Conservation (phyloP, 2,888 invertebrate species). For the Endotricha flammealis region DNA sequence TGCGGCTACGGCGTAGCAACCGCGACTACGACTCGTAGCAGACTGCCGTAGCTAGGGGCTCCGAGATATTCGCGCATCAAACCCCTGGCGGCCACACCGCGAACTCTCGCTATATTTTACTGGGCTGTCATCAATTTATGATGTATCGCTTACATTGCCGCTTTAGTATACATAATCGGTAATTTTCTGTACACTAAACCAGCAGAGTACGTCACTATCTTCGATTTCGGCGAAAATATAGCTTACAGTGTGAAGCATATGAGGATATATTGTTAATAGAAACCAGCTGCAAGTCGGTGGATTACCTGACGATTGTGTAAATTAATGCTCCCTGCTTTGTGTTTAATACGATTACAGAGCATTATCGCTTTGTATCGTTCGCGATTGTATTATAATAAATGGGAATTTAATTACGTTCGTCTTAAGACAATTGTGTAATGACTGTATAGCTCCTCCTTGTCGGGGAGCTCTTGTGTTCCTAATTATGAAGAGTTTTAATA, state of each 20-base stretch:
- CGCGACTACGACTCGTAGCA: constrained; percentile 58
- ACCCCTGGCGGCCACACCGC: constrained; percentile 40
- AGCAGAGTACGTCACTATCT: constrained; percentile 12
- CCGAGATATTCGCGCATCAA: constrained; percentile 46
- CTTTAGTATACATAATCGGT: constrained; percentile 17
- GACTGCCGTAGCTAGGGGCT: constrained; percentile 59
- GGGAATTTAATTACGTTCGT: constrained; percentile 13
- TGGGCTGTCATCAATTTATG: constrained; percentile 26
- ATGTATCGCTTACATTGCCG: constrained; percentile 31
- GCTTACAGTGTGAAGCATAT: constrained; percentile 5
- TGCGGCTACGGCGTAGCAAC: constrained; percentile 45
- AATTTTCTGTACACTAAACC: constrained; percentile 6
- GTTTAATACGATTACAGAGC: constrained; percentile 17
- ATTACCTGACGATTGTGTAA: constrained; percentile 34
- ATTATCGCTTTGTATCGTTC: constrained; percentile 20
- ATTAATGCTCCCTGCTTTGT: constrained; percentile 29
- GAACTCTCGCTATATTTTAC: constrained; percentile 35
- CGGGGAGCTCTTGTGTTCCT: constrained; percentile 3
- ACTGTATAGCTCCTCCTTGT: constrained; percentile 1
- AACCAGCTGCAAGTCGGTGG: constrained; percentile 29
- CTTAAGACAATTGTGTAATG: constrained; percentile 7
- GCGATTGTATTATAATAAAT: constrained; percentile 14
- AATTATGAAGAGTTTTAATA: too few species aligned
- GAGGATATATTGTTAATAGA: constrained; percentile 16
- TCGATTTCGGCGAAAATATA: constrained; percentile 2